Evolutionary conservation across 2,888 invertebrate species (phyloP), one percentile per base, ranked within the genome.

Genomic region (Catocala nupta): DNA sequence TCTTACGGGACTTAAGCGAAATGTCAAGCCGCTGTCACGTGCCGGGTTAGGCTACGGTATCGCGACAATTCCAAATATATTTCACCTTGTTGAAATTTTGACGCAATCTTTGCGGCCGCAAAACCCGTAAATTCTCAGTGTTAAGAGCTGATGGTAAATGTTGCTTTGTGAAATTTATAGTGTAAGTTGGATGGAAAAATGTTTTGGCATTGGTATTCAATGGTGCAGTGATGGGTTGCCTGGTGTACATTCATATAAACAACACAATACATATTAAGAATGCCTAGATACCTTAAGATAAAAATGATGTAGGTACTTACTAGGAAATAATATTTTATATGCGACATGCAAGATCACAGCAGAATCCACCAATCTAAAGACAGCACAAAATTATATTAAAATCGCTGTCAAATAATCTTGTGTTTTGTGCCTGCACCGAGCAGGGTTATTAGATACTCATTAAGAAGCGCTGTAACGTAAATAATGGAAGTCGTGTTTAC

Each of bases 11-110:
- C 63, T 72, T 70, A 55, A 79, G 68, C 75, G 68, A 79, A 81
- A 82, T 81, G 76, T 78, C 81, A 80, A 75, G 77, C 76, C 75
- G 71, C 63, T 65, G 62, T 62, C 59, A 65, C 65, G 70, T 55
- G 66, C 55, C 65, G 45, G 70, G 63, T 69, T 71, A 68, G 78
- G 71, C 68, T 42, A 57, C 56, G 63, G 66, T 70, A 73, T 70
- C 64, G 64, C 70, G 36, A 73, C 62, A 65, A 68, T 73, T 64
- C 50, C 59, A 62, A 73, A 64, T 75, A 73, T 64, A 75, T 71
- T 63, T 73, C 43, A 33, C 54, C 12, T 13, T 54, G 71, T 71
- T 73, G 69, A 69, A 76, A 67, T 76, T 73, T 75, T 67, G 63
- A 69, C 71, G 63, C 54, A 76, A 75, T 76, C 71, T 59, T 56